Base-by-base conservation (phyloP, 2,888 invertebrate species). In the Brachyptera putata region DNA sequence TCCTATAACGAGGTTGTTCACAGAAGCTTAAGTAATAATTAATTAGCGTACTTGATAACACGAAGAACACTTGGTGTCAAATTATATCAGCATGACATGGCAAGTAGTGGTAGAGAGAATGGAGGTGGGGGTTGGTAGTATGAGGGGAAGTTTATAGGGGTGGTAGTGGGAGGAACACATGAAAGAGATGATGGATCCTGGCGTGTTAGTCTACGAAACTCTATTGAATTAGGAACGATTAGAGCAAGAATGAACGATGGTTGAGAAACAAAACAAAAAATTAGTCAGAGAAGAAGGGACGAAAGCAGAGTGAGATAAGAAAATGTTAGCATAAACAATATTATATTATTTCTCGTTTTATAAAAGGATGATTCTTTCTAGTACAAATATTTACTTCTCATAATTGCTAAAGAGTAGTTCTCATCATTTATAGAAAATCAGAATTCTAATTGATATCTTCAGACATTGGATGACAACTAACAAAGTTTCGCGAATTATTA, bases 151-250 rank as follows among this genome's bases (percentile, higher is more conserved):
- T 2, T 21, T 5, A n/a, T n/a, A 24, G 9, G 21, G 46, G 24
- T 21, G 36, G 18, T 30, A 14, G 14, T 21, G 16, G 30, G 14
- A 26, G 36, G 34, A n/a, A n/a, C 34, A 53, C 34, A 53, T 53
- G 53, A 53, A 53, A 53, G 53, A 53, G 53, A 53, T 53, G 53
- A 53, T 53, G 53, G 53, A 53, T 53, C 53, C 53, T 16, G 16
- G n/a, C 30, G 7, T n/a, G n/a, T 30, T 30, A 7, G 30, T 11
- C 30, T 7, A 30, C 30, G 13, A n/a, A 14, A 16, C 53, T 30
- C 53, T 36, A 53, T 53, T 53, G 36, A 53, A 53, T 53, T 36
- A 53, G 36, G 36, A 16, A 22, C 53, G 53, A 53, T 53, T 53
- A 53, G 36, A 53, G 21, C 14, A 36, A 21, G 7, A 43, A 16